Percentiles rank a stretch among this genome's conserved stretches.
Conservation (phyloP, 2,113 vertebrate species). For the Cinclus cinclus region DNA sequence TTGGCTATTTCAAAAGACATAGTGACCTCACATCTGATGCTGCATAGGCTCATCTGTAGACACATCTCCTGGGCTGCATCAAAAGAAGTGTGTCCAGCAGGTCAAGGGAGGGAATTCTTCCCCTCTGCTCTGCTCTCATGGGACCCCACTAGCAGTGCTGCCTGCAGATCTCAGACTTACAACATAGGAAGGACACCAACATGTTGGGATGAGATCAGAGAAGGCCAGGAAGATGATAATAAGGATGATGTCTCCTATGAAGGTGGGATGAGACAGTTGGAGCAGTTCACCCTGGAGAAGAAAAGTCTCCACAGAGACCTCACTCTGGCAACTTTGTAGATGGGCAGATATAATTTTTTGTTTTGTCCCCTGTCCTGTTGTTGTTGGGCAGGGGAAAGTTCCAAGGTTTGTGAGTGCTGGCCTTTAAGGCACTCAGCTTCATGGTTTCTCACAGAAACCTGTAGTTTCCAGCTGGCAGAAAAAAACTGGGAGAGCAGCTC, state of each 20-base stretch:
- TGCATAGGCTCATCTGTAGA: background rate
- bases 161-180: background rate
- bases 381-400: no score
- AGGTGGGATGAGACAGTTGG: background rate
- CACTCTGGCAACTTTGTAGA: background rate
- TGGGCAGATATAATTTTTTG: no score
- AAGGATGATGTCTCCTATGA: background rate
- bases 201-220: background rate
- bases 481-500: no score
- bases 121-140: background rate
- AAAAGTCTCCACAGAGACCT: background rate
- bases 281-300: background rate
- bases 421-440: no score
- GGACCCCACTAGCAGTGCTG: background rate
- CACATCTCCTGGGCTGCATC: background rate
- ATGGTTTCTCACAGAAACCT: no score
- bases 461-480: no score
- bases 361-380: no score
- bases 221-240: background rate
- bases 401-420: no score
- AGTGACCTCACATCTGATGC: background rate
- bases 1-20: background rate
- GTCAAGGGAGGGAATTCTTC: background rate
- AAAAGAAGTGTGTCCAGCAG: background rate
- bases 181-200: background rate